phyloP scores from a whole-genome alignment of 2,797 vertebrate species.

The Tachyglossus aculeatus region DNA sequence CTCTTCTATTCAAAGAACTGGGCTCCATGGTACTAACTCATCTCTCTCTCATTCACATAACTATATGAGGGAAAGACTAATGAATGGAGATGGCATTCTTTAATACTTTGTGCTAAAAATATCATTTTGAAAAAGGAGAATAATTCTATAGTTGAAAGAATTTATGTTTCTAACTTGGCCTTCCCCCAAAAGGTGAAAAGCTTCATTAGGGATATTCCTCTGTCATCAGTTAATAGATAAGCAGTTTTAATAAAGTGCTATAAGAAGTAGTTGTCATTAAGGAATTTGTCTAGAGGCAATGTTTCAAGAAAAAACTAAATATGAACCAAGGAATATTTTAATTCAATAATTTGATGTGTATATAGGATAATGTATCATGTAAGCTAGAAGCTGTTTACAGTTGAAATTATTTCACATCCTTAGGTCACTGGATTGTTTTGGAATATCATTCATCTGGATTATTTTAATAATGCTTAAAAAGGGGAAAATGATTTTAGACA shows the following conservation, averaged over 20 bases:
- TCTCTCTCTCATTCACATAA: too few relatives aligned
- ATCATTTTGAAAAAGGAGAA: constrained; percentile 48
- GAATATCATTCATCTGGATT: constrained; percentile 21
- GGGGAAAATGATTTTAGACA: too few relatives aligned
- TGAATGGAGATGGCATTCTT: constrained; percentile 5
- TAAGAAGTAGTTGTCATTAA: constrained; percentile 57
- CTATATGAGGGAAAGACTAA: too few relatives aligned
- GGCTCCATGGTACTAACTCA: too few relatives aligned
- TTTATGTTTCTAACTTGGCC: constrained; percentile 57
- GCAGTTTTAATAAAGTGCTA: constrained; percentile 58
- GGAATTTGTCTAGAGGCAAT: constrained; percentile 49
- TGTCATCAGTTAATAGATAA: constrained; percentile 67
- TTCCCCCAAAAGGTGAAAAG: constrained; percentile 61
- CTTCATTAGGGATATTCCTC: constrained; percentile 61
- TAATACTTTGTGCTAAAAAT: constrained; percentile 38
- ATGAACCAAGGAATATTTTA: constrained; percentile 45
- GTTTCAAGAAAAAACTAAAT: constrained; percentile 51
- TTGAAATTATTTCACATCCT: constrained; percentile 49
- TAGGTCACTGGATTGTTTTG: constrained; percentile 40
- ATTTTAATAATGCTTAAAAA: constrained; percentile 24
- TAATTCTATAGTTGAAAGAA: constrained; percentile 51
- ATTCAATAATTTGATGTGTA: constrained; percentile 46
- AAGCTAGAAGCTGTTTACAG: constrained; percentile 32
- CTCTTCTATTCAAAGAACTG: too few relatives aligned
- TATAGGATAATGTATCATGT: constrained; percentile 25